Base-by-base conservation (phyloP, 2,797 vertebrate species). In the Tarsius wallacei region DNA sequence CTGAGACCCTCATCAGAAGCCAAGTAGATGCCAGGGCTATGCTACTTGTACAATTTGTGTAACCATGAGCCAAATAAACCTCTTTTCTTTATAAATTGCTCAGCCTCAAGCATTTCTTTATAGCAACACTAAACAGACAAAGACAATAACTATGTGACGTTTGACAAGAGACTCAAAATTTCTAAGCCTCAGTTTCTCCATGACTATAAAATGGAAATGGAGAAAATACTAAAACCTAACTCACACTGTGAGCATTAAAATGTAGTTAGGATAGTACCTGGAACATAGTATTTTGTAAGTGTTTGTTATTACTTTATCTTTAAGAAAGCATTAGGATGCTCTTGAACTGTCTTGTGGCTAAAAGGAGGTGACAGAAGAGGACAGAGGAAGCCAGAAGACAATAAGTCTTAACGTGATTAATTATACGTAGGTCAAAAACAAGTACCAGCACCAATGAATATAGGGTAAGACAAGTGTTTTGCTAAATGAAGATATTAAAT, bases 401-500 rank as follows among this genome's bases (percentile, higher is more conserved):
- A 36, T 70, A 83, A 78, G 17, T 76, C 21, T 81, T 86, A 31
- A 89, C 78, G 13, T 86, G 21, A 92, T 87, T 85, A 93, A 86
- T 88, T 84, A 77, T 64, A 53, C 31, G 5, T 88, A 31, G 31
- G n/a, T 42, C 19, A 55, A 63, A 93, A 95, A 76, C 83, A 7
- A 88, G 70, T 74, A 68, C 4, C 14, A 92, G 49, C 28, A 86
- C 22, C 47, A 95, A 71, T n/a, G 59, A 91, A 80, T 80, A 70
- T 51, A 12, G 4, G n/a, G 2, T 26, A 93, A 93, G 53, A 63
- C 10, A 85, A 77, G n/a, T 49, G 22, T 93, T 87, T 91, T 64
- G 4, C n/a, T 91, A 94, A 97, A 87, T 84, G 5, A 88, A 89
- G 49, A 93, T 59, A 81, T 63, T 88, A 95, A 83, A 95, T 85